Evolutionary conservation across 2,888 invertebrate genomes (phyloP).

Genomic region (Candidula unifasciata): DNA sequence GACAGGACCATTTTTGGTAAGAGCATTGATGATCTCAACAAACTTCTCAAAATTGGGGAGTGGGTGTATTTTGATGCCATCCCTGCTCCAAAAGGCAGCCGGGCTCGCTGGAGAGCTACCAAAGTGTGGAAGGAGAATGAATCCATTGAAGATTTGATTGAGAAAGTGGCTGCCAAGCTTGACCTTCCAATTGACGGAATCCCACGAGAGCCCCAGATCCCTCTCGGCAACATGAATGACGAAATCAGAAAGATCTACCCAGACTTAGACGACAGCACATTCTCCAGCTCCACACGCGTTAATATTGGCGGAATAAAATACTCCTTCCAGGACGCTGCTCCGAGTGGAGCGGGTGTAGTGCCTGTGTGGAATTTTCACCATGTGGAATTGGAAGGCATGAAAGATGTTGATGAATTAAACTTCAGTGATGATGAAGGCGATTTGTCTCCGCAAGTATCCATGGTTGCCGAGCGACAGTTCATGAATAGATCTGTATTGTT

Average conservation of each 20-base stretch:
- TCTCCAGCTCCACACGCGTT: slow-evolving; percentile 62
- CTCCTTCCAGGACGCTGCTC: slow-evolving; percentile 74
- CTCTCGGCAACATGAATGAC: slow-evolving; percentile 74
- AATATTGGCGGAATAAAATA: slow-evolving; percentile 71
- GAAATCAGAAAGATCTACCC: slow-evolving; percentile 73
- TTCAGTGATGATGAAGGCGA: slow-evolving; percentile 67
- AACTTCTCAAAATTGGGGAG: slow-evolving; percentile 76
- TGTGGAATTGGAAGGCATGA: slow-evolving; percentile 69
- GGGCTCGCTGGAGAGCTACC: slow-evolving; percentile 78
- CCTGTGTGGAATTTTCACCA: slow-evolving; percentile 76
- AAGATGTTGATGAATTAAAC: slow-evolving; percentile 71
- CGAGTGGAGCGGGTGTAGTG: slow-evolving; percentile 76
- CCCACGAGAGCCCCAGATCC: slow-evolving; percentile 61
- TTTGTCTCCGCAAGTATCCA: slow-evolving; percentile 69
- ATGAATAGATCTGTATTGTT: slow-evolving; percentile 75
- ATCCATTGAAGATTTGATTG: slow-evolving; percentile 72
- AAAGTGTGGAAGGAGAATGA: slow-evolving; percentile 78
- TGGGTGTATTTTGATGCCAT: slow-evolving; percentile 77
- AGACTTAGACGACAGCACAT: slow-evolving; percentile 70
- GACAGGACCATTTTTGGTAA: slow-evolving; percentile 77
- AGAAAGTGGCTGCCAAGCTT: slow-evolving; percentile 67
- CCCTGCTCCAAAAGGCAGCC: slow-evolving; percentile 77
- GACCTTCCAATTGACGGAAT: slow-evolving; percentile 65
- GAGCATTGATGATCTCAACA: slow-evolving; percentile 76
- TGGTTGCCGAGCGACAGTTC: slow-evolving; percentile 76